Conservation (phyloP, 2,113 vertebrate genomes). For the Recurvirostra avosetta region DNA sequence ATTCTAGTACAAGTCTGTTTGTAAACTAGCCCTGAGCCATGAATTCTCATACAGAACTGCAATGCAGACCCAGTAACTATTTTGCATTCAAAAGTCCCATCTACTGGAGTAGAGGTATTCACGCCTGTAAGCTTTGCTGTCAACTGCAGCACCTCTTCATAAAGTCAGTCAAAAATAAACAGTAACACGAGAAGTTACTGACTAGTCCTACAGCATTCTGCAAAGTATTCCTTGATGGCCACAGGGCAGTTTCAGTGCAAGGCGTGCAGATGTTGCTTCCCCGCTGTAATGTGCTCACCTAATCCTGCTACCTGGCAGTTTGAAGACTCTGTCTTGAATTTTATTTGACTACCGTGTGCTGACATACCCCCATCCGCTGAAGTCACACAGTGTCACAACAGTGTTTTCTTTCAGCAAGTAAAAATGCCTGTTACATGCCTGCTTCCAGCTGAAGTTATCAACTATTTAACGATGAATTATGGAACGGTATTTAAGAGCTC, state of each 20-base stretch:
- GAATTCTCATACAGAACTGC: not conserved
- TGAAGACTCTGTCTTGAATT: not conserved
- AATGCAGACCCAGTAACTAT: not conserved
- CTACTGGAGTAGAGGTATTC: not conserved
- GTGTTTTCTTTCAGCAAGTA: not conserved
- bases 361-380: not conserved
- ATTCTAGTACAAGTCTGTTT: not conserved
- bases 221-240: not conserved
- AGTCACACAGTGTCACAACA: not conserved
- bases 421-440: not conserved
- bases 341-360: not conserved
- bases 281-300: not conserved
- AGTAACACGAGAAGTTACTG: not conserved
- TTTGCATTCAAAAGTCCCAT: not conserved
- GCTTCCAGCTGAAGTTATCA: not conserved
- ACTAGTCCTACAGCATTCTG: not conserved
- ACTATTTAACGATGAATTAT: not conserved
- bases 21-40: not conserved
- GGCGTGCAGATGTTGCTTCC: not conserved
- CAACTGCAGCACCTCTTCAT: not conserved
- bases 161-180: not conserved
- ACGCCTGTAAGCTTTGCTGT: not conserved
- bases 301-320: not conserved
- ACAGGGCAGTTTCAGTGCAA: not conserved
- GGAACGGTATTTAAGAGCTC: constrained; percentile 19